Base-by-base conservation (phyloP, 2,113 vertebrate species). In the Clarias gariepinus region DNA sequence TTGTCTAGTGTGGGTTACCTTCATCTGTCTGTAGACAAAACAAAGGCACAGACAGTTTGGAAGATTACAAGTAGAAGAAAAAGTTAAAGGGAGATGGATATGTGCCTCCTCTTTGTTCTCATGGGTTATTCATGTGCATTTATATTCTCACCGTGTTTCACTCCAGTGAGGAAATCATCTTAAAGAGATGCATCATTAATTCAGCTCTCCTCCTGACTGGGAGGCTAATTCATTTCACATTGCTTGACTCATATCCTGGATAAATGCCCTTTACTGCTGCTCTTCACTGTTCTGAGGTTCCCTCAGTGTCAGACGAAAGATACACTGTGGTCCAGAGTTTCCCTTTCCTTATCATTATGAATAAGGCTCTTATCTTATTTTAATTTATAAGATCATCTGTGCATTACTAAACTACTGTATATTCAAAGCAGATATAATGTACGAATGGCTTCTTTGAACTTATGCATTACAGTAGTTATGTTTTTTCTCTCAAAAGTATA, bases 121-220 rank as follows among this genome's bases (percentile, higher is more conserved):
- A 92, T 92, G 85, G 88, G 89, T 93, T 89, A 92, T 94, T 93
- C 87, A 94, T 92, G 87, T 64, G 68, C 84, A 76, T 87, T 91
- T 87, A 86, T 86, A 78, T 88, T 91, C 89, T 86, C 79, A 55
- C 77, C 80, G 76, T 36, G 90, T 92, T 89, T 90, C 69, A 76
- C 88, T 91, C 71, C 85, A 90, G 84, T 82, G 89, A 82, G 90
- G 84, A 87, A 88, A 88, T 88, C 91, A 90, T 92, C 89, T 89
- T 86, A 88, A 91, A 92, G 88, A 92, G 79, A 93, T 84, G 86
- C 81, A 85, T 90, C 87, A 90, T 90, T 89, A 91, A 86, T 89
- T 89, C 86, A 85, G 89, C 33, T 86, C 58, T 83, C 82, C 19
- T 87, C 55, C 85, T 64, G 89, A 61, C 86, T 47, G 52, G n/a